Evolutionary conservation across 92 coral and sea anemone genomes (phyloP).

Genomic region (Epizoanthus rinbou): DNA sequence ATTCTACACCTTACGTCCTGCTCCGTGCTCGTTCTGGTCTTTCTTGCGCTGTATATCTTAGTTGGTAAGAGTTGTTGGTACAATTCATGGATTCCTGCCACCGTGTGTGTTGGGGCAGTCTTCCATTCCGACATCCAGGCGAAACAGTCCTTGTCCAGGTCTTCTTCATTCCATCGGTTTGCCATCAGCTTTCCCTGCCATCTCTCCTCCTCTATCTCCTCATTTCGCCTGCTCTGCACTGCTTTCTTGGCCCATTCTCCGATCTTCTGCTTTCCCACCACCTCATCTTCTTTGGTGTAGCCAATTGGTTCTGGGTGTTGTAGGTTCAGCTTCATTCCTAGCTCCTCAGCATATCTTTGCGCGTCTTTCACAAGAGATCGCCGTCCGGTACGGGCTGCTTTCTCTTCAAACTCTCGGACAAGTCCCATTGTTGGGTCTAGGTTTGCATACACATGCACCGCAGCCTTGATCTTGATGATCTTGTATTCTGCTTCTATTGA

Average conservation of each 20-base stretch:
- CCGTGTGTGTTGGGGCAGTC: background rate
- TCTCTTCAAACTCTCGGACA: conserved; percentile 31
- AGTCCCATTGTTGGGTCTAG: conserved; percentile 20
- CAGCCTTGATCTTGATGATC: conserved; percentile 33
- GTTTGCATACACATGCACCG: conserved; percentile 6
- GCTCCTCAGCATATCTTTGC: background rate
- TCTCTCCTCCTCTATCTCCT: conserved; percentile 23
- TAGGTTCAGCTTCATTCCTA: background rate
- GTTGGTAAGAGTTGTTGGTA: background rate
- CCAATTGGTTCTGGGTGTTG: background rate
- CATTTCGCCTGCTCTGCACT: background rate
- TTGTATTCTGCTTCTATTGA: conserved; percentile 15
- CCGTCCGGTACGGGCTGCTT: background rate
- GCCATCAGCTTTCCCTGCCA: conserved; percentile 33
- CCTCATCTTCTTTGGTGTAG: background rate
- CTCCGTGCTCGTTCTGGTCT: conserved; percentile 1
- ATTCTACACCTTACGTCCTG: conserved; percentile 39
- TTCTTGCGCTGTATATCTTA: conserved; percentile 3
- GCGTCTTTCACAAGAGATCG: background rate
- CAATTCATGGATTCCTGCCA: background rate
- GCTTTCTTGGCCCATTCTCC: conserved; percentile 20
- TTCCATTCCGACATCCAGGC: conserved; percentile 20
- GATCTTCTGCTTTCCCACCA: conserved; percentile 11
- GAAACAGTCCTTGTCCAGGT: conserved; percentile 4
- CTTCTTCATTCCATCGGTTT: conserved; percentile 17